Evolutionary conservation across 2,797 vertebrate species (phyloP), one percentile per base, ranked within the genome.

Genomic region (Megalops cyprinoides): DNA sequence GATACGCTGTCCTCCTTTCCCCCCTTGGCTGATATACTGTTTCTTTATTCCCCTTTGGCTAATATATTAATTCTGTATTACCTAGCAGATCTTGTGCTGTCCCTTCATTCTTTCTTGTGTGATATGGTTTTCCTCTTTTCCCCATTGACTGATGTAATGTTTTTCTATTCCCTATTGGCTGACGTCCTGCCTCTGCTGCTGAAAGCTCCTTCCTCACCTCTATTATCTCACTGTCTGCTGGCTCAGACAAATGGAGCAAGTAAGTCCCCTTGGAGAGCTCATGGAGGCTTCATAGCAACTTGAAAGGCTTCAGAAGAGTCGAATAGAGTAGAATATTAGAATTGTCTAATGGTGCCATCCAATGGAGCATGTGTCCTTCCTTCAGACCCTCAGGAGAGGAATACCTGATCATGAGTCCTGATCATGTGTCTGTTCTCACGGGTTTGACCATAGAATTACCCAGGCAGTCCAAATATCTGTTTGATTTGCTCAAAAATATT

Each of bases 131-230:
- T n/a, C n/a, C 67, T 44, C 4, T 7, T 71, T 2, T 44, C 10
- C 14, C 65, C 15, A 37, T 65, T 7, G 39, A 67, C 20, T n/a
- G 37, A 42, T 71, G 8, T 44, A 8, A 6, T 39, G 37, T 71
- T 31, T 44, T 14, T n/a, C 4, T 7, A 42, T 2, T 44, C 4
- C 14, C 65, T 6, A 37, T 65, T 7, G 39, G 67, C 8, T n/a
- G 37, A 42, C 44, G 8, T 44, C 7, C 20, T 39, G 37, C 44
- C 39, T 44, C n/a, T n/a, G 53, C 53, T 23, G 23, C 8, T 55
- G 8, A 2, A 10, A 2, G 4, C 56, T 69, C 67, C 25, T 42
- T 62, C 81, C 81, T 77, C 39, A 53, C 77, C 79, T 81, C 55
- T 42, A 78, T 74, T 84, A 58, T 73, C 34, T 42, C 12, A n/a